Base-by-base conservation (phyloP, 2,797 vertebrate species). In the Neopelma chrysocephalum region DNA sequence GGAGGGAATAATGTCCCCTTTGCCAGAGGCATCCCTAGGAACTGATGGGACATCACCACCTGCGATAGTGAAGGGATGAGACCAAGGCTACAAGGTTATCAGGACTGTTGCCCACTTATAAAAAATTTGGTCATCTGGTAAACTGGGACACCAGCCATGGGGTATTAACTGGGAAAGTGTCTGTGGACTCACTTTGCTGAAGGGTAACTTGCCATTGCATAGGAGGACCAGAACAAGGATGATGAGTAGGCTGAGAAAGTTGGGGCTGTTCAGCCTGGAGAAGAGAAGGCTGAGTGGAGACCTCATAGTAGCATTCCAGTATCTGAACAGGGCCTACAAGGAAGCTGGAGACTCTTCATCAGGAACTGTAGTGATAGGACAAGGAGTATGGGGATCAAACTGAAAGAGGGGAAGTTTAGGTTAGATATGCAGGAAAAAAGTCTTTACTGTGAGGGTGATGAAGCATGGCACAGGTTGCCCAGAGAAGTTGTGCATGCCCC, bases 11-110 rank as follows among this genome's bases (percentile, higher is more conserved):
- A 87, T 32, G 21, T 32, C 50, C 29, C 17, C 29, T 85, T 73
- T 70, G 47, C 19, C 42, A 84, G 29, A 11, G 23, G 57, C 38
- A 53, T 51, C 58, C 36, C 18, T 38, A 26, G 31, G 34, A 93
- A 66, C 5, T 0, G 0, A 29, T 13, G 32, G 42, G 15, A 50
- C 15, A 31, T 34, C 57, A 25, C 14, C 6, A 40, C n/a, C 58
- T 12, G 8, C 26, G 38, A 80, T 8, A 58, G 26, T 21, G 48
- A 89, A 71, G 7, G 34, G 34, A 76, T 29, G 31, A 54, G 19
- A 61, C 45, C 29, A 58, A 68, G 32, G 17, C 22, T 80, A 40
- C 5, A 3, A 45, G 23, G 12, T 21, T 58, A 61, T 42, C 22
- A 40, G 36, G 48, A 62, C 32, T 64, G 38, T 14, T 81, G 32